Evolutionary conservation across 2,888 invertebrate species (phyloP).

Genomic region (Lomographa bimaculata): DNA sequence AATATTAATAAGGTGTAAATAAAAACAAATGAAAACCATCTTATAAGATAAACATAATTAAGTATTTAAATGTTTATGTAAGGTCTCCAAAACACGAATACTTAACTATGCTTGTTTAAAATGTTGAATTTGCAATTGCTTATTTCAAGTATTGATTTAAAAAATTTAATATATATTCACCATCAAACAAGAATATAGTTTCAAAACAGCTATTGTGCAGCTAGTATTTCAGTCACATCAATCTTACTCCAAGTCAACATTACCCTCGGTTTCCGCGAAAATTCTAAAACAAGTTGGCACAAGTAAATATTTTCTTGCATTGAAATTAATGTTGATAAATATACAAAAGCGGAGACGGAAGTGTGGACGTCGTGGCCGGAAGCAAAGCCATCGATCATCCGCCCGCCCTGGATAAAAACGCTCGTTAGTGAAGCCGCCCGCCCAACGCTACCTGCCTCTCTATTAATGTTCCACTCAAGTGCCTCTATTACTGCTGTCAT

Average conservation of each 20-base stretch:
- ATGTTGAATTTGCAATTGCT: too few species aligned
- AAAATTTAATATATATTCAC: too few species aligned
- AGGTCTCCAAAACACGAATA: too few species aligned
- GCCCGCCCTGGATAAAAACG: constrained; percentile 81
- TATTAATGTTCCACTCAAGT: constrained; percentile 82
- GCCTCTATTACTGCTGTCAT: constrained; percentile 81
- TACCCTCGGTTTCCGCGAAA: constrained; percentile 19
- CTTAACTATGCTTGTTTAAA: too few species aligned
- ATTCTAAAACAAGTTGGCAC: constrained; percentile 37
- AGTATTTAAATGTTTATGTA: too few species aligned
- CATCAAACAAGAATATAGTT: too few species aligned
- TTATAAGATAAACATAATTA: too few species aligned
- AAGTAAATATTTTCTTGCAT: constrained; percentile 62
- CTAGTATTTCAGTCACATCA: too few species aligned
- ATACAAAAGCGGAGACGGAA: constrained; percentile 67
- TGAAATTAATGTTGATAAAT: constrained; percentile 81
- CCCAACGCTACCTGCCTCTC: constrained; percentile 71
- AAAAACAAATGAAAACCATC: too few species aligned
- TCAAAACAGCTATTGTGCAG: too few species aligned
- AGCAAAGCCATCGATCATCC: constrained; percentile 80
- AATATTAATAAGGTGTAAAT: too few species aligned
- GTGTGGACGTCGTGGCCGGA: constrained; percentile 75
- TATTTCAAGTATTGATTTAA: too few species aligned
- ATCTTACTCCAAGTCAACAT: constrained; percentile 16
- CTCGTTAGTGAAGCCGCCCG: constrained; percentile 71